These are phyloP conservation scores for Urophycis tenuis DNA, from an alignment of 2,797 vertebrate genomes.

Conservation along the genomic window DNA sequence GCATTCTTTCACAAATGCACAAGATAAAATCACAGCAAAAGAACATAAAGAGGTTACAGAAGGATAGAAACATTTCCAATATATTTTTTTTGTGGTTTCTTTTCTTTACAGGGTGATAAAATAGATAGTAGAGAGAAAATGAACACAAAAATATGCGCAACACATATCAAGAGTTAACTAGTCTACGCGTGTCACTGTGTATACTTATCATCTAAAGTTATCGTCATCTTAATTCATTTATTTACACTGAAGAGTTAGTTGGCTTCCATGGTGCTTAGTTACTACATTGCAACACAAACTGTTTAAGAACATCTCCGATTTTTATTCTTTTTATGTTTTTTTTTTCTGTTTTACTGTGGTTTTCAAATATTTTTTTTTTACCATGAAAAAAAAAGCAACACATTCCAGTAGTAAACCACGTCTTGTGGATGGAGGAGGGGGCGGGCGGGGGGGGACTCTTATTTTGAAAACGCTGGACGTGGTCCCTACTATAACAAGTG, in stretches of 20 bases:
- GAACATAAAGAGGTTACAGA: constrained; percentile 72
- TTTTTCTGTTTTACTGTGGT: constrained; percentile 43
- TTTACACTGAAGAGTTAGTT: constrained; percentile 79
- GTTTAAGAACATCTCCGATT: constrained; percentile 65
- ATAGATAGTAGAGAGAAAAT: constrained; percentile 65
- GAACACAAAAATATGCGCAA: constrained; percentile 79
- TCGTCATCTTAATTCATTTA: constrained; percentile 64
- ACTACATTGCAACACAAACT: constrained; percentile 76
- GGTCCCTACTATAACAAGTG: constrained; percentile 64
- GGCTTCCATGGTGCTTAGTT: constrained; percentile 73
- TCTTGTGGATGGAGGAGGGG: constrained; percentile 58
- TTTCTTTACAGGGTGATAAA: constrained; percentile 70
- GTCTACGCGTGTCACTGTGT: constrained; percentile 72
- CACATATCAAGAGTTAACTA: constrained; percentile 76
- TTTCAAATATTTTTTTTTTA: constrained; percentile 56
- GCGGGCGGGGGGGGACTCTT: constrained; percentile 65
- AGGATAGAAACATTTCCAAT: constrained; percentile 66
- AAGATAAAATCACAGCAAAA: constrained; percentile 73
- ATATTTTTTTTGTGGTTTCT: constrained; percentile 57
- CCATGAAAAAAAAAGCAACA: constrained; percentile 74
- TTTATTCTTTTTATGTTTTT: constrained; percentile 49
- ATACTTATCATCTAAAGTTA: constrained; percentile 70
- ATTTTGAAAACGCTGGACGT: constrained; percentile 60
- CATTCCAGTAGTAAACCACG: constrained; percentile 78
- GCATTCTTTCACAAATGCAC: constrained; percentile 78